Percentiles rank a stretch among this genome's conserved stretches.
These are phyloP conservation scores for Sebastes diaconus DNA, from an alignment of 2,797 vertebrate genomes.

Conservation along the genomic window DNA sequence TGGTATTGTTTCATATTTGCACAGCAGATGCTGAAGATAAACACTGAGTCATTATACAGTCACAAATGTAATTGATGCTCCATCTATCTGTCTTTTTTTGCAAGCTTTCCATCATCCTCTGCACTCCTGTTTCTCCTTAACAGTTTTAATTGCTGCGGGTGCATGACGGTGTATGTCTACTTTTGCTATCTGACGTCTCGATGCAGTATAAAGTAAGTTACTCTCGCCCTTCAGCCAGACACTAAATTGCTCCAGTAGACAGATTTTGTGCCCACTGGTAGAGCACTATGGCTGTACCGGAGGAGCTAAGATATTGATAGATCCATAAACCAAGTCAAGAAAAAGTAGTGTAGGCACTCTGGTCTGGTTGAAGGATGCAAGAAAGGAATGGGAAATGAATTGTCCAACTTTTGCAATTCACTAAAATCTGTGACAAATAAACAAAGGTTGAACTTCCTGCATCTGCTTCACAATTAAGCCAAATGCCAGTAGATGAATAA, in stretches of 20 bases:
- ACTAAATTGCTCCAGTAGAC: not conserved
- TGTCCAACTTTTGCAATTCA: not conserved
- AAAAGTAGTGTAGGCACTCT: not conserved
- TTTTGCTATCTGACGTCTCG: not conserved
- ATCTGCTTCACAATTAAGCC: not conserved
- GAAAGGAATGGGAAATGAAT: not conserved
- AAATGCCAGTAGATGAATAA: not conserved
- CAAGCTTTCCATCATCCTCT: not conserved
- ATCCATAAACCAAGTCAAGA: not conserved
- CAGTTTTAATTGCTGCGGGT: not conserved
- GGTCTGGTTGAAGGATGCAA: not conserved
- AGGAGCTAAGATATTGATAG: not conserved
- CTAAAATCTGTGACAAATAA: not conserved
- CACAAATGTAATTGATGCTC: not conserved
- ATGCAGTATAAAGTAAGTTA: not conserved
- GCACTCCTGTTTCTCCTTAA: not conserved
- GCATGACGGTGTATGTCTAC: not conserved
- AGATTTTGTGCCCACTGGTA: not conserved
- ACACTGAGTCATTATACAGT: slow-evolving; percentile 21
- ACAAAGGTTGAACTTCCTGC: not conserved
- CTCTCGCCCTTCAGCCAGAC: not conserved
- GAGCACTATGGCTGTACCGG: not conserved
- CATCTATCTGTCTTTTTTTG: not conserved
- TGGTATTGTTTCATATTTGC: slow-evolving; percentile 35
- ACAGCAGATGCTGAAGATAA: slow-evolving; percentile 38